Evolutionary conservation across 2,888 invertebrate genomes (phyloP).

Genomic region (Amphipoea lucens): DNA sequence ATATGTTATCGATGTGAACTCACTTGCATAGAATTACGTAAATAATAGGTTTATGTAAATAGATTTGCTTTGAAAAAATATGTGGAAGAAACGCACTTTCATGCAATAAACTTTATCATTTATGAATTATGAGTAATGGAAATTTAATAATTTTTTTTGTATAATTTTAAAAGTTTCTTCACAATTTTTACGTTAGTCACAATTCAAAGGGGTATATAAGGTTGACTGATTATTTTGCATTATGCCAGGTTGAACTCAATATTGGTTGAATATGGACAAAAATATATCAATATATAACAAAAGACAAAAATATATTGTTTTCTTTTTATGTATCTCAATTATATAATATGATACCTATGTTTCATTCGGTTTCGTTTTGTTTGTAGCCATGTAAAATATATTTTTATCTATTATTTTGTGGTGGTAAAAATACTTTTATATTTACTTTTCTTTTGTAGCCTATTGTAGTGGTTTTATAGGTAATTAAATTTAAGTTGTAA

Average conservation of each 20-base stretch:
- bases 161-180: conserved; percentile 55
- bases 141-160: conserved; percentile 57
- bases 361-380: conserved; percentile 50
- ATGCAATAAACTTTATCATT: conserved; percentile 69
- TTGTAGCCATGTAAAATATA: conserved; percentile 55
- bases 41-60: conserved; percentile 86
- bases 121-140: conserved; percentile 51
- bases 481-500: conserved; percentile 84
- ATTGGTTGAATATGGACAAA: conserved; percentile 58
- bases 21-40: conserved; percentile 79
- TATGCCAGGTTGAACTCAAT: conserved; percentile 52
- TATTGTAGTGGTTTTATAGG: conserved; percentile 82
- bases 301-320: conserved; percentile 62
- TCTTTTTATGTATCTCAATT: conserved; percentile 49
- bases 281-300: conserved; percentile 62
- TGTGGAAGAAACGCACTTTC: conserved; percentile 68
- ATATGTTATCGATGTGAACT: conserved; percentile 74
- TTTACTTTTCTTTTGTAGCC: conserved; percentile 77
- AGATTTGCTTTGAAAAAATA: conserved; percentile 80
- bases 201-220: conserved; percentile 61
- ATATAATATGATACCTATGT: conserved; percentile 38
- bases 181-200: conserved; percentile 59
- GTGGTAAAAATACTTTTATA: conserved; percentile 75
- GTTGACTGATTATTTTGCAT: conserved; percentile 66
- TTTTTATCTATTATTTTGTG: conserved; percentile 71